A percentile compares a stretch with the other conserved stretches of the same genome.
phyloP scores from a whole-genome alignment of 1,140 invertebrate species.

The Asbolus verrucosus region DNA sequence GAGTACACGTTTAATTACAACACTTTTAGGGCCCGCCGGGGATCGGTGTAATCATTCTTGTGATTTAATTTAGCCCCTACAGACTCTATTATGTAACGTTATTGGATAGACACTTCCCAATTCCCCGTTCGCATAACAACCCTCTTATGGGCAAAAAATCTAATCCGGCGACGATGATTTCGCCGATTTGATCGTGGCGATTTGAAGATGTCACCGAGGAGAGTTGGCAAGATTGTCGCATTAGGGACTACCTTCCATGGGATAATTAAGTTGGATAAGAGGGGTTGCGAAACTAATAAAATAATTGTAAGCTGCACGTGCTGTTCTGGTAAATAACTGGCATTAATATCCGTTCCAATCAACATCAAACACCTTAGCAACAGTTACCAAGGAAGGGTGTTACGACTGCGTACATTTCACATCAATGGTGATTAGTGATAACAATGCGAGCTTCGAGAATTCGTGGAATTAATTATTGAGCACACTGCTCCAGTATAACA shows the following conservation, averaged over 20 bases:
- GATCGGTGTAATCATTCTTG: conserved; percentile 36
- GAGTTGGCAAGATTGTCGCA: not conserved
- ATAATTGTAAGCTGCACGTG: conserved; percentile 46
- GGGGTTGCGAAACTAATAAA: conserved; percentile 45
- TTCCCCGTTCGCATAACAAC: conserved; percentile 16
- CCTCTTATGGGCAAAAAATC: not conserved
- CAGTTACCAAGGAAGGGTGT: conserved; percentile 42
- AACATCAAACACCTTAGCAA: conserved; percentile 46
- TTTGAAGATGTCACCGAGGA: too few species aligned
- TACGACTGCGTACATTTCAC: conserved; percentile 15
- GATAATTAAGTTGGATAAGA: conserved; percentile 24
- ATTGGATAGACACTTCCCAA: conserved; percentile 48
- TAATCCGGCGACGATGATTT: too few species aligned
- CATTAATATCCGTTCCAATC: conserved; percentile 47
- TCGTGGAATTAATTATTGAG: conserved; percentile 9
- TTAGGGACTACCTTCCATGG: too few species aligned
- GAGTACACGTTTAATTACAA: conserved; percentile 26
- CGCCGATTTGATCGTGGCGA: too few species aligned
- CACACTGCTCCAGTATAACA: too few species aligned
- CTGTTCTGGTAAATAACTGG: conserved; percentile 47
- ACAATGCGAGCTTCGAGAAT: not conserved
- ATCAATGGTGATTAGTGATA: conserved; percentile 11
- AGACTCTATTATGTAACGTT: conserved; percentile 46
- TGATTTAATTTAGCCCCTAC: conserved; percentile 48
- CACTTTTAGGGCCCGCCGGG: conserved; percentile 19